Conservation (phyloP, 2,113 vertebrate species). For the Micronisus gabar region DNA sequence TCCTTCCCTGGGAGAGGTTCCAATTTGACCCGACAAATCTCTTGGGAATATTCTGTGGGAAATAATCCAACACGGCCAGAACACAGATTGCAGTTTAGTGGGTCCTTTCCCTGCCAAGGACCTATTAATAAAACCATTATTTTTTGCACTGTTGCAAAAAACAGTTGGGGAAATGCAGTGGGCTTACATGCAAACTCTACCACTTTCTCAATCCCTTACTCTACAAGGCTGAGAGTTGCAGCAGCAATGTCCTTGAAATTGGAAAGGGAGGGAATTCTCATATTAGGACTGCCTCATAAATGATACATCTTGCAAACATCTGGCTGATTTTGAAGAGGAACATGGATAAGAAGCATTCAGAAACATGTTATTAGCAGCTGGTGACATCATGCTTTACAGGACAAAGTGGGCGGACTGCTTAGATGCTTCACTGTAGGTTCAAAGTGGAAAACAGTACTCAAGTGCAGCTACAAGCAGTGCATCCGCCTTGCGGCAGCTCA, state of each 20-base stretch:
- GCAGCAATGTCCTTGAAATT: background rate
- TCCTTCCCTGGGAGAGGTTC: background rate
- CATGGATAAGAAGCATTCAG: background rate
- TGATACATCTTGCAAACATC: background rate
- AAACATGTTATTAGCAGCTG: constrained; percentile 11
- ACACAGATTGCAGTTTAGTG: background rate
- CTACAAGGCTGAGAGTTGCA: background rate
- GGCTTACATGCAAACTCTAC: background rate
- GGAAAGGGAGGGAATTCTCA: background rate
- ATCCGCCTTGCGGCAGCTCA: background rate
- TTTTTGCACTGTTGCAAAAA: background rate
- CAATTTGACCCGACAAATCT: background rate
- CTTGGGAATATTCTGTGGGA: background rate
- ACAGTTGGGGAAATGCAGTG: background rate
- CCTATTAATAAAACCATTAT: background rate
- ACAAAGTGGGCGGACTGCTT: background rate
- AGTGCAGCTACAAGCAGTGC: background rate
- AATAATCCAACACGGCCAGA: background rate
- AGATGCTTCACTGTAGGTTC: background rate
- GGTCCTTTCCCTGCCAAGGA: background rate
- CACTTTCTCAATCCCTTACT: background rate
- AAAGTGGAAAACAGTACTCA: background rate
- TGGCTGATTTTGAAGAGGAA: background rate
- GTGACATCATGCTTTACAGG: constrained; percentile 9
- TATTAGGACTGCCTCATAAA: background rate